Conservation (phyloP, 2,113 vertebrate species). For the Centropus bengalensis region DNA sequence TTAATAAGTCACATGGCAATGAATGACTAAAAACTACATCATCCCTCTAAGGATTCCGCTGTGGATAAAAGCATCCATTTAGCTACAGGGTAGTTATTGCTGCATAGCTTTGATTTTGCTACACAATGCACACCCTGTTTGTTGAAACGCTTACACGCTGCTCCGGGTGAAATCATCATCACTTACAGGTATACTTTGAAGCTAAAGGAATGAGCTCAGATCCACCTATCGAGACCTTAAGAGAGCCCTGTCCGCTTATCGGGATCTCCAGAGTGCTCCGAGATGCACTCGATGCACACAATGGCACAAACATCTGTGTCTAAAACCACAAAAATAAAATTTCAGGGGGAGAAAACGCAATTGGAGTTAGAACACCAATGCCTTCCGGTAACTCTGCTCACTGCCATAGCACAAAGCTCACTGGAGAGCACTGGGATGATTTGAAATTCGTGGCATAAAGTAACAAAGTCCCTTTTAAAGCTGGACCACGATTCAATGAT, state of each 20-base stretch:
- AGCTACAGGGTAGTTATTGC: constrained; percentile 60
- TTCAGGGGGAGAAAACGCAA: background rate
- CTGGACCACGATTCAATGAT: background rate
- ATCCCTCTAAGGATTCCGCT: constrained; percentile 62
- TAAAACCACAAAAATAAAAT: background rate
- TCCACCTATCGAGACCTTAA: background rate
- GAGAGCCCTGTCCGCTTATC: background rate
- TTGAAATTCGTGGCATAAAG: background rate
- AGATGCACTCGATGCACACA: too few species aligned
- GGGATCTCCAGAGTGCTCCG: background rate
- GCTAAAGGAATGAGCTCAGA: constrained; percentile 14
- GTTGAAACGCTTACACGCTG: constrained; percentile 25
- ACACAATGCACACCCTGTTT: constrained; percentile 14
- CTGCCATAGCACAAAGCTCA: background rate
- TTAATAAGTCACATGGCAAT: constrained; percentile 62
- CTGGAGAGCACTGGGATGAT: background rate
- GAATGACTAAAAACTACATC: constrained; percentile 66
- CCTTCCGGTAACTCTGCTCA: background rate
- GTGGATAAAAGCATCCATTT: constrained; percentile 51
- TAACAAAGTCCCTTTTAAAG: background rate
- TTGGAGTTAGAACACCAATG: background rate
- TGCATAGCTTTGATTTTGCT: constrained; percentile 58
- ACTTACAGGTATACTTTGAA: background rate
- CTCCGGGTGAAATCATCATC: background rate
- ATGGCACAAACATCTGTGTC: background rate